Evolutionary conservation across 2,888 invertebrate species (phyloP).

Genomic region (Aporophyla lueneburgensis): DNA sequence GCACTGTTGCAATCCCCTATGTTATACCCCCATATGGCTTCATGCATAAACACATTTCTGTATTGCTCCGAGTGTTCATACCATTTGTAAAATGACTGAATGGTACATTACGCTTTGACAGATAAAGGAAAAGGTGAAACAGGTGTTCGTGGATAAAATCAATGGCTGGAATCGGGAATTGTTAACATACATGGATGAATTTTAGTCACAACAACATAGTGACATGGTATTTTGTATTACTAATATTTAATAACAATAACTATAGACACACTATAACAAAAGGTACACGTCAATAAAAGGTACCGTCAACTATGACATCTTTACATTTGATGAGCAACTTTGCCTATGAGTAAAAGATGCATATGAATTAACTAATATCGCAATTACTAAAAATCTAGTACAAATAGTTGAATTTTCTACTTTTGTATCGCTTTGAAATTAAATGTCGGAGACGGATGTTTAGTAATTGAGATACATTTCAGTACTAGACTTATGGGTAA

Average conservation of each 20-base stretch:
- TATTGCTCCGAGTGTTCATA: constrained; percentile 18
- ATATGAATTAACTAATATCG: no score
- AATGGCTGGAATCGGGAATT: constrained; percentile 8
- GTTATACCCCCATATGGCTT: constrained; percentile 11
- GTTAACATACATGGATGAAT: neutral
- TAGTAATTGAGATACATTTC: no score
- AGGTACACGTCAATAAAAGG: neutral
- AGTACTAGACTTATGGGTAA: no score
- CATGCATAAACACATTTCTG: constrained; percentile 48
- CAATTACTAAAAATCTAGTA: no score
- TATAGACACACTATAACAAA: neutral
- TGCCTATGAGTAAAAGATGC: no score
- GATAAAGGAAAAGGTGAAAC: constrained; percentile 26
- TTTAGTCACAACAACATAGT: neutral
- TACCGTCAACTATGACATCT: no score
- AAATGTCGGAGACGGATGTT: no score
- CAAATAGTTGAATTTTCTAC: no score
- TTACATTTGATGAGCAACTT: no score
- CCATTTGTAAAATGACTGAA: constrained; percentile 41
- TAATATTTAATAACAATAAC: neutral
- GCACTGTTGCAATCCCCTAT: constrained; percentile 34
- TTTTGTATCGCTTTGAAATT: no score
- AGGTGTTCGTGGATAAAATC: constrained; percentile 10
- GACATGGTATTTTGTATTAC: neutral
- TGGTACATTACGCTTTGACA: constrained; percentile 41